Evolutionary conservation across 2,888 invertebrate species (phyloP).

Genomic region (Argyra leucocephala): DNA sequence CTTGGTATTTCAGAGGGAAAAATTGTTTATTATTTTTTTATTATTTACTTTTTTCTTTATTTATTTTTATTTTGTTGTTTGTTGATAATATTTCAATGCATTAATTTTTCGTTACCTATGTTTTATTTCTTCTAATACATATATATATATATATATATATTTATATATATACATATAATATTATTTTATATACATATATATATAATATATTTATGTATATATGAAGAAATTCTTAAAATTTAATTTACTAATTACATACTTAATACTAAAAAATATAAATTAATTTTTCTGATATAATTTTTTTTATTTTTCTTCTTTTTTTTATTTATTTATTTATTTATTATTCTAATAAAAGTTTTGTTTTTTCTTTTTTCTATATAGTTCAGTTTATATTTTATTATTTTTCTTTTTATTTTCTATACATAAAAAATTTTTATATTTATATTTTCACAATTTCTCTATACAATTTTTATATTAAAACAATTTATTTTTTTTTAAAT

Average conservation of each 20-base stretch:
- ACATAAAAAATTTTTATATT: background rate
- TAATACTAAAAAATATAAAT: conserved; percentile 6
- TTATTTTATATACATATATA: background rate
- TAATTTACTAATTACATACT: background rate
- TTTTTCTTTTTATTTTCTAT: background rate
- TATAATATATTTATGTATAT: background rate
- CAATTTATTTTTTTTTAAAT: background rate
- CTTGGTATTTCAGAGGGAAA: too few relatives aligned
- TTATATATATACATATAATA: too few relatives aligned
- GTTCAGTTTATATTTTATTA: background rate
- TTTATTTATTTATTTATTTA: background rate
- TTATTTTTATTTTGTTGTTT: too few relatives aligned
- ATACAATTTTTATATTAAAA: background rate
- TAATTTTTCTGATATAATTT: background rate
- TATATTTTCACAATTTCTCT: background rate
- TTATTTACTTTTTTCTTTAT: too few relatives aligned
- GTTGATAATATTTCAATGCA: too few relatives aligned
- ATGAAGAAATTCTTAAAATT: background rate
- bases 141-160: too few relatives aligned
- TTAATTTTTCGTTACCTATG: too few relatives aligned
- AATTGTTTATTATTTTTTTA: too few relatives aligned
- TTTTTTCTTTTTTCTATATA: background rate
- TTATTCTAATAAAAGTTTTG: background rate
- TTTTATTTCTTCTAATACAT: too few relatives aligned
- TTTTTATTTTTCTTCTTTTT: background rate